These are phyloP conservation scores for Poeciliopsis occidentalis DNA, from an alignment of 2,113 vertebrate species.

Conservation along the genomic window DNA sequence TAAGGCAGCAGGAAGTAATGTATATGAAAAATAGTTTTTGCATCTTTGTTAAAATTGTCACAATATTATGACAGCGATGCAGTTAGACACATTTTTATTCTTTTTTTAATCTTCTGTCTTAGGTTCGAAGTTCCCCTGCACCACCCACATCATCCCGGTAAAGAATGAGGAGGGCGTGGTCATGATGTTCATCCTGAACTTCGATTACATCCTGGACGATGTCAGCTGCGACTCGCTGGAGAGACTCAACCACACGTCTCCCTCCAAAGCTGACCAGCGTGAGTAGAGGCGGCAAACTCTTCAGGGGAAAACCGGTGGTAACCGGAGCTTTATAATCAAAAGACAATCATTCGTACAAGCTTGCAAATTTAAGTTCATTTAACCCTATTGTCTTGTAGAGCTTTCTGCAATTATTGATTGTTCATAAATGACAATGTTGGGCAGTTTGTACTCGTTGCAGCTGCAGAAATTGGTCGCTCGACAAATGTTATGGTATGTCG, in stretches of 20 bases:
- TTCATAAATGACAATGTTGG: not conserved
- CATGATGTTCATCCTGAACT: conserved; percentile 99
- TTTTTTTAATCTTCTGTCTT: conserved; percentile 20
- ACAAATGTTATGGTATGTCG: conserved; percentile 49
- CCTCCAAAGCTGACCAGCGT: conserved; percentile 89
- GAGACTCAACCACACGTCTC: conserved; percentile 87
- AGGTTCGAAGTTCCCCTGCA: conserved; percentile 96
- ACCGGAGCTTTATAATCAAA: not conserved
- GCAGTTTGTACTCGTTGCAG: conserved; percentile 4
- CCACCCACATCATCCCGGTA: conserved; percentile 96
- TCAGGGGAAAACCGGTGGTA: not conserved
- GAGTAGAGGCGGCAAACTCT: conserved; percentile 72
- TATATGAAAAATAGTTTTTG: too few species aligned
- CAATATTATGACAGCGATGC: too few species aligned
- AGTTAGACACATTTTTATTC: too few species aligned
- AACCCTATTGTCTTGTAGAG: not conserved
- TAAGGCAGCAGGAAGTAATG: too few species aligned
- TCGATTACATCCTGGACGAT: conserved; percentile 90
- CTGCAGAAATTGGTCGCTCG: conserved; percentile 32
- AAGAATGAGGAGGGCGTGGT: conserved; percentile 98
- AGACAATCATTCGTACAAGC: not conserved
- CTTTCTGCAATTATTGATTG: not conserved
- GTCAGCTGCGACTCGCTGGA: conserved; percentile 87
- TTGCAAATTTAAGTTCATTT: not conserved
- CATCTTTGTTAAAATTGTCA: too few species aligned